Percentiles rank a stretch among this genome's conserved stretches.
These are phyloP conservation scores for Vanessa cardui DNA, from an alignment of 2,888 invertebrate species.

Conservation along the genomic window DNA sequence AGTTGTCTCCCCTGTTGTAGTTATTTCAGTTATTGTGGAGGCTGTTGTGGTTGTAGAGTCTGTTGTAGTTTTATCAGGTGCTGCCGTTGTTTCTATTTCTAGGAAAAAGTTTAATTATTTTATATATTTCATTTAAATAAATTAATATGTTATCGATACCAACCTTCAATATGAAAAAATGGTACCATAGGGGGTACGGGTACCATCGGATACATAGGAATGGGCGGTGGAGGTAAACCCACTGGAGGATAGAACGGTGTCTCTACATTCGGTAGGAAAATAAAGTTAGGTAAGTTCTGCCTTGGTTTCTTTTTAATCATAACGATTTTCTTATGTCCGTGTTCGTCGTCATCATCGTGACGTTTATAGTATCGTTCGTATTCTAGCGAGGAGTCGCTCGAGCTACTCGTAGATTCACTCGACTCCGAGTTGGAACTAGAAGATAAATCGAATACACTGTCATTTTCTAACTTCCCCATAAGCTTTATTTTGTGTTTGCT, in stretches of 20 bases:
- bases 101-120: too few relatives aligned
- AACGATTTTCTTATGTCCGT: constrained; percentile 68
- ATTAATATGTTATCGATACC: constrained; percentile 11
- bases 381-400: constrained; percentile 44
- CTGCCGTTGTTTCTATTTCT: constrained; percentile 2
- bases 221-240: constrained; percentile 65
- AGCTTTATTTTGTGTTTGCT: constrained; percentile 50
- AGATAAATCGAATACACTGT: constrained; percentile 65
- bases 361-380: constrained; percentile 23
- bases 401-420: constrained; percentile 41
- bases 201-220: constrained; percentile 69
- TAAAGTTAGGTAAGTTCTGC: constrained; percentile 69
- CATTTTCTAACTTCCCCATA: constrained; percentile 67
- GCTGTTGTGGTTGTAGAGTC: constrained; percentile 12
- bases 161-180: constrained; percentile 50
- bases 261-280: constrained; percentile 69
- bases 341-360: constrained; percentile 48
- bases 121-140: too few relatives aligned
- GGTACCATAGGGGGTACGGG: constrained; percentile 66
- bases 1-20: not conserved
- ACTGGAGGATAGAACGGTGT: constrained; percentile 72
- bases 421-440: constrained; percentile 45
- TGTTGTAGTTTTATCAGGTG: constrained; percentile 10
- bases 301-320: constrained; percentile 67
- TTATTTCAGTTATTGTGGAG: constrained; percentile 1